phyloP scores from a whole-genome alignment of 2,797 vertebrate species.

The Aplochiton taeniatus region DNA sequence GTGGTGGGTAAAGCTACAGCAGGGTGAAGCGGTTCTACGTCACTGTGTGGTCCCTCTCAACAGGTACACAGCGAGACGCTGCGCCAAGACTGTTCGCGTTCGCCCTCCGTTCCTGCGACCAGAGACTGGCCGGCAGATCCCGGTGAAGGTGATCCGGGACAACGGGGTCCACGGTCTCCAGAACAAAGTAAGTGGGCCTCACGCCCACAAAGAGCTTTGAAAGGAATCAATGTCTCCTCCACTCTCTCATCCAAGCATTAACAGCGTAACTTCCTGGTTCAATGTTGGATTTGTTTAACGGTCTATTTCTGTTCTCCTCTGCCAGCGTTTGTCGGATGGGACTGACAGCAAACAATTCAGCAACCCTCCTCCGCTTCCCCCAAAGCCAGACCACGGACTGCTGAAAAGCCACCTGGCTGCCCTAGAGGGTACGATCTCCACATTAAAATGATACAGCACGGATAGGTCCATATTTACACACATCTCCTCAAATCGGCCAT shows the following conservation, averaged over 20 bases:
- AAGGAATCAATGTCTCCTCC: not conserved
- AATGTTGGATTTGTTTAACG: slow-evolving; percentile 9
- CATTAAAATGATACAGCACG: not conserved
- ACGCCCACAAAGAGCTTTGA: not conserved
- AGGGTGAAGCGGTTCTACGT: not conserved
- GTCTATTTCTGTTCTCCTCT: slow-evolving; percentile 22
- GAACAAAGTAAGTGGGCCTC: slow-evolving; percentile 78
- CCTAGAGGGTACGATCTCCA: slow-evolving; percentile 75
- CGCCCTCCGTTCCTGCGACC: slow-evolving; percentile 90
- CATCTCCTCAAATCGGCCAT: not conserved
- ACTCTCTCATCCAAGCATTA: not conserved
- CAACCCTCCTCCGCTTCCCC: slow-evolving; percentile 82
- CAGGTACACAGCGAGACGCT: slow-evolving; percentile 84
- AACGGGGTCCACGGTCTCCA: slow-evolving; percentile 83
- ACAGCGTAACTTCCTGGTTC: slow-evolving; percentile 11
- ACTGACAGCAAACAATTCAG: slow-evolving; percentile 81
- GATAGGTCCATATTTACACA: not conserved
- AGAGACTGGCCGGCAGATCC: slow-evolving; percentile 78
- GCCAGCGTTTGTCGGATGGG: slow-evolving; percentile 76
- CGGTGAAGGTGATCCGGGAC: slow-evolving; percentile 82
- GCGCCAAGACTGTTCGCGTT: slow-evolving; percentile 73
- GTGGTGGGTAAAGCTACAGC: not conserved
- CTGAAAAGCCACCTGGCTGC: slow-evolving; percentile 80
- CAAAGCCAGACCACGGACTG: slow-evolving; percentile 85
- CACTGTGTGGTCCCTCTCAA: not conserved